Percentiles rank a stretch among this genome's conserved stretches.
Evolutionary conservation across 2,797 vertebrate genomes (phyloP).

Genomic region (Xiphophorus birchmanni): DNA sequence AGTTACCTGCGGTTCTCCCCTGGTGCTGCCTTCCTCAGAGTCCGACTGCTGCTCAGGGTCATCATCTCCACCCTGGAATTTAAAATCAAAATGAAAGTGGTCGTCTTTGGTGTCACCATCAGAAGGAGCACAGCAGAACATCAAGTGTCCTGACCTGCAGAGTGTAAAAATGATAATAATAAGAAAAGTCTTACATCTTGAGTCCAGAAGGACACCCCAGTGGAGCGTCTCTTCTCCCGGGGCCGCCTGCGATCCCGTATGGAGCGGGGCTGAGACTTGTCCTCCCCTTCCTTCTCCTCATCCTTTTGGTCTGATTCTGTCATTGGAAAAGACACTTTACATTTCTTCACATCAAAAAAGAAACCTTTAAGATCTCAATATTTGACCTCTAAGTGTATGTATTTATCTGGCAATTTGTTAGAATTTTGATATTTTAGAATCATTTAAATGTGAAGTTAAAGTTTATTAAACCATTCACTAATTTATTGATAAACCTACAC

Average conservation of each 20-base stretch:
- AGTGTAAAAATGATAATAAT: background rate
- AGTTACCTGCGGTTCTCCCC: conserved; percentile 89
- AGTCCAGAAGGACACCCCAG: conserved; percentile 93
- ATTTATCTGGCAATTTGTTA: background rate
- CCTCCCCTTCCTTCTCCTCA: conserved; percentile 95
- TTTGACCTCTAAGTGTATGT: background rate
- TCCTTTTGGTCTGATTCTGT: conserved; percentile 90
- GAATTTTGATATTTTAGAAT: background rate
- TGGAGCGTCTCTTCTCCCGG: conserved; percentile 96
- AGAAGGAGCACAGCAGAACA: conserved; percentile 18
- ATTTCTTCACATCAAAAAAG: background rate
- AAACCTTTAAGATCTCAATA: background rate
- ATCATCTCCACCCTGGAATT: conserved; percentile 92
- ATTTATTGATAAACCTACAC: background rate
- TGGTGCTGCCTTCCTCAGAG: conserved; percentile 92
- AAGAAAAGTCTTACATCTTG: conserved; percentile 86
- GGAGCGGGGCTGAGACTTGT: conserved; percentile 94
- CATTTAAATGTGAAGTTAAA: background rate
- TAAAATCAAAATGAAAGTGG: conserved; percentile 16
- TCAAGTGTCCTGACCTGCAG: background rate
- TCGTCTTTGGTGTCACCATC: too few species aligned
- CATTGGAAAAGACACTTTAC: background rate
- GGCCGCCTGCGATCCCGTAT: conserved; percentile 96
- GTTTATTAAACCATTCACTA: background rate
- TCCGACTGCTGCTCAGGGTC: conserved; percentile 93